Base-by-base conservation (phyloP, 2,888 invertebrate genomes). In the Andricus quercusramuli region DNA sequence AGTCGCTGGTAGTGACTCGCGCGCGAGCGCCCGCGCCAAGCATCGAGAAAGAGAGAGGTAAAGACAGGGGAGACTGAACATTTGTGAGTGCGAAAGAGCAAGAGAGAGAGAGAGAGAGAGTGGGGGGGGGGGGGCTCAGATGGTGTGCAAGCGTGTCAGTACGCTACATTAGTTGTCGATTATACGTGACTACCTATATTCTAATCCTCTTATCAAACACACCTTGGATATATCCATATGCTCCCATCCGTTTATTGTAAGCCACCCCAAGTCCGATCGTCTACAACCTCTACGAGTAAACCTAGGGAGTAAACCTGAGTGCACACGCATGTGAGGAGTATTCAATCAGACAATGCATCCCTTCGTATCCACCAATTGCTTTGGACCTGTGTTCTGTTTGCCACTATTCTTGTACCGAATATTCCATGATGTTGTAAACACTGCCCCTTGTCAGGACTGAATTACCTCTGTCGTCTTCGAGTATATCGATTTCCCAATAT, bases 1-100 rank as follows among this genome's bases (percentile, higher is more conserved):
- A 90, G 90, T 90, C 88, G 90, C 87, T 85, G 85, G 20, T 51
- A 29, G 74, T 51, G 51, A 37, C 83, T 87, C 83, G 88, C 81
- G 83, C 82, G 74, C 74, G 66, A 67, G 80, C 76, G 67, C 78
- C 66, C 79, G 82, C 29, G 70, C 64, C 59, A 44, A 62, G 32
- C 29, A 47, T 59, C 37, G 47, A 44, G 68, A 77, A 32, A 22
- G 44, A 15, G 79, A 68, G 22, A 77, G 47, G 62, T 15, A 41
- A 64, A 22, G 56, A 59, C 20, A 66, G n/a, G 20, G 4, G 62
- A 32, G 20, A 25, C 25, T 15, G 11, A 44, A 29, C 20, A 25
- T 51, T 29, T 17, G 11, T 32, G 29, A 15, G 29, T 70, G 25
- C 9, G n/a, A 70, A 32, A 1, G 3, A 51, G 51, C 17, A 17